Conservation (phyloP, 2,113 vertebrate species). For the Rhipidura dahli region DNA sequence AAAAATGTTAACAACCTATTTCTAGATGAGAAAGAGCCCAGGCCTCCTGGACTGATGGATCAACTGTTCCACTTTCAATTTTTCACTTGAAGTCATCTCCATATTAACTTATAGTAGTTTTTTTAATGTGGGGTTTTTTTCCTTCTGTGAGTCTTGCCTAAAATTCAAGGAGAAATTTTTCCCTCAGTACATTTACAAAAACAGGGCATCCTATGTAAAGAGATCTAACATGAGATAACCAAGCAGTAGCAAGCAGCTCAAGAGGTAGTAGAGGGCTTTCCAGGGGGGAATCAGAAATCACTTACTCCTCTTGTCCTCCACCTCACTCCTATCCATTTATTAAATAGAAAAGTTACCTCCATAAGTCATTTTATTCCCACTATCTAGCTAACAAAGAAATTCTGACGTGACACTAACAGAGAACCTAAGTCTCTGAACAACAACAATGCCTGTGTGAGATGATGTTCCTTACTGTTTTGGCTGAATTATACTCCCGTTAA, state of each 20-base stretch:
- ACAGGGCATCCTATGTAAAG: accelerated
- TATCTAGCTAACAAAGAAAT: neutral
- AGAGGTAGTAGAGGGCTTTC: neutral
- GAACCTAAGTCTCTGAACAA: neutral
- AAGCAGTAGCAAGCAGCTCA: neutral
- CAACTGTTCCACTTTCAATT: neutral
- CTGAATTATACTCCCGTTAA: neutral
- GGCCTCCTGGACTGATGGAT: neutral
- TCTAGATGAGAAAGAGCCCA: neutral
- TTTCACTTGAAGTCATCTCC: neutral
- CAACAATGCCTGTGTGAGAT: neutral
- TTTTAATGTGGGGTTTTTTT: neutral
- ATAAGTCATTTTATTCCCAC: accelerated
- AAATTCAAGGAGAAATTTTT: neutral
- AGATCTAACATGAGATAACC: neutral
- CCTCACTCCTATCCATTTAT: too few relatives aligned
- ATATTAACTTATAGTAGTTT: neutral
- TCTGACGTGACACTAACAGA: neutral
- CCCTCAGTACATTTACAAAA: neutral
- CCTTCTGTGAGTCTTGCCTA: neutral
- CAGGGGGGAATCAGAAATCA: neutral
- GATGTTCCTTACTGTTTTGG: neutral
- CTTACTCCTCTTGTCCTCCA: neutral
- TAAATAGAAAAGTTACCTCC: neutral
- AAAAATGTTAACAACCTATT: neutral